Base-by-base conservation (phyloP, 1,140 invertebrate genomes). In the Drosophila athabasca region DNA sequence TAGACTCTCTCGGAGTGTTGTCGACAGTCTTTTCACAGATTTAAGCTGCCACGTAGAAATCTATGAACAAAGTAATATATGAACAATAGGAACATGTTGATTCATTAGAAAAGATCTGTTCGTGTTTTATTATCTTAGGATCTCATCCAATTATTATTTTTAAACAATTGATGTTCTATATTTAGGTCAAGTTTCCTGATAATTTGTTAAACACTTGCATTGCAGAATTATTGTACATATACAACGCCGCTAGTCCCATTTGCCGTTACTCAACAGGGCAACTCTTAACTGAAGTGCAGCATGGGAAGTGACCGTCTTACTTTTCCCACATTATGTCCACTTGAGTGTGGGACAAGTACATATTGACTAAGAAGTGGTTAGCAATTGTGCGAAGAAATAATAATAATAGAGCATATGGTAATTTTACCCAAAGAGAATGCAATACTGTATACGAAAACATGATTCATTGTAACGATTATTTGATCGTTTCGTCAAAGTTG, bases 11-110 rank as follows among this genome's bases (percentile, higher is more conserved):
- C 81, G 3, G 81, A 87, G 45, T 87, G 70, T n/a, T 77, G 22
- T 85, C 81, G 3, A 68, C n/a, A 87, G 29, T 43, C 79, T 70
- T 48, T 85, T 85, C 1, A 87, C 43, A 11, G n/a, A 87, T 87
- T 1, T 72, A 46, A 2, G 58, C 29, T 1, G 78, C 24, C 31
- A 71, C 61, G 73, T 76, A 7, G 58, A 67, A 31, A 84, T 57
- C 81, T 84, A n/a, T 43, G 39, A 60, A 9, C 6, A 59, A 51
- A 24, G n/a, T 8, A 26, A 9, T 2, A 19, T 19, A 19, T 19
- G 17, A 19, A 9, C 31, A 35, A 2, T 6, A 9, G 9, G 2
- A 29, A 7, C 6, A 26, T 26, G 24, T 29, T 29, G 26, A 29
- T 29, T 29, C 6, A 7, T 2, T 7, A 29, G 6, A 29, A 29